phyloP scores from a whole-genome alignment of 1,140 invertebrate species.

The Dinoponera quadriceps region DNA sequence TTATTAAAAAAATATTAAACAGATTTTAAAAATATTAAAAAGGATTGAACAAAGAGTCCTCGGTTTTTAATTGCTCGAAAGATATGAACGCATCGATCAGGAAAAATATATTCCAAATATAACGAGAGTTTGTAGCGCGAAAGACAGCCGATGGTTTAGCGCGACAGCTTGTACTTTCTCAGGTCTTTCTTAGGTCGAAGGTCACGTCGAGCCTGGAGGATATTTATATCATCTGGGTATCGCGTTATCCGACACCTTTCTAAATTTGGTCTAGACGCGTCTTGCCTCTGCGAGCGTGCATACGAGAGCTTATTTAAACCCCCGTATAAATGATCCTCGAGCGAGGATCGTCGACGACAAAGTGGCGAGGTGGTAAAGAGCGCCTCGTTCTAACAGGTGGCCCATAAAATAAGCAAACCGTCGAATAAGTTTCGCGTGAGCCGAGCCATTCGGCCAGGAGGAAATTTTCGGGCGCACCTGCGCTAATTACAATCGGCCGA shows the following conservation, averaged over 20 bases:
- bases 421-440: conserved; percentile 58
- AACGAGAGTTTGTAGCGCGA: not conserved
- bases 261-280: conserved; percentile 18
- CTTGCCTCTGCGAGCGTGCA: too few species aligned
- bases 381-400: conserved; percentile 72
- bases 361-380: conserved; percentile 49
- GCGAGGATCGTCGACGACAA: conserved; percentile 10
- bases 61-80: not conserved
- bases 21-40: too few species aligned
- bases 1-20: too few species aligned
- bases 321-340: conserved; percentile 14
- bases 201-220: not conserved
- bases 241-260: not conserved
- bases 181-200: not conserved
- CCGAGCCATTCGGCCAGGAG: conserved; percentile 3
- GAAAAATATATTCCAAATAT: not conserved
- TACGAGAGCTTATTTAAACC: conserved; percentile 2
- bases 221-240: not conserved
- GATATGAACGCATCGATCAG: not conserved
- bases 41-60: not conserved
- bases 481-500: conserved; percentile 37
- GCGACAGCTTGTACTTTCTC: conserved; percentile 5
- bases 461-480: conserved; percentile 46
- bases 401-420: conserved; percentile 70
- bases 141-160: not conserved